phyloP scores from a whole-genome alignment of 2,888 invertebrate species.

The Scaeva pyrastri region DNA sequence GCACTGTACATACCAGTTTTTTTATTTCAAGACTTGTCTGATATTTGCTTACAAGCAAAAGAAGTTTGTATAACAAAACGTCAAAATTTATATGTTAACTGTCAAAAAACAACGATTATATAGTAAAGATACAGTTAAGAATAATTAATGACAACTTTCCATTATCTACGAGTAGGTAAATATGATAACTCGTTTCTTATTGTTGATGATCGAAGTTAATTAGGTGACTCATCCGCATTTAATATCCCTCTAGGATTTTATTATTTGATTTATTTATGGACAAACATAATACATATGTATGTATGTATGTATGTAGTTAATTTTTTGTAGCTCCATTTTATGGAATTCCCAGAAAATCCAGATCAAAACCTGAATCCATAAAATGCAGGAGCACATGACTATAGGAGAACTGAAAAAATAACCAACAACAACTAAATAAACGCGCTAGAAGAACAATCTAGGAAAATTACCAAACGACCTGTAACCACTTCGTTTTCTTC shows the following conservation, averaged over 20 bases:
- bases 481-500: background rate
- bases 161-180: constrained; percentile 5
- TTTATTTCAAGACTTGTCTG: too few species aligned
- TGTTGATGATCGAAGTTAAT: background rate
- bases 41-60: too few species aligned
- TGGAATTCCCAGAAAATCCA: constrained; percentile 10
- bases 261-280: background rate
- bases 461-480: constrained; percentile 30
- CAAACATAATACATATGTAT: too few species aligned
- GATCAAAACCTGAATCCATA: constrained; percentile 4
- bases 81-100: constrained; percentile 1
- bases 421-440: background rate
- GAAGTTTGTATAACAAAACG: background rate
- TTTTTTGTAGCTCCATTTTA: background rate
- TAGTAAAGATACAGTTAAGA: background rate
- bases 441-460: background rate
- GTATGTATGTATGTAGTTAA: background rate
- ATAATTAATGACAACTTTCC: background rate
- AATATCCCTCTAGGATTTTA: background rate
- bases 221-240: background rate
- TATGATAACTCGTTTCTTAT: background rate
- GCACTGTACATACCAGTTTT: too few species aligned
- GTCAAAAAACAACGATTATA: constrained; percentile 11
- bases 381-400: background rate
- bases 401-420: background rate